Base-by-base conservation (phyloP, 1,140 invertebrate species). In the Zelostemma sp. region DNA sequence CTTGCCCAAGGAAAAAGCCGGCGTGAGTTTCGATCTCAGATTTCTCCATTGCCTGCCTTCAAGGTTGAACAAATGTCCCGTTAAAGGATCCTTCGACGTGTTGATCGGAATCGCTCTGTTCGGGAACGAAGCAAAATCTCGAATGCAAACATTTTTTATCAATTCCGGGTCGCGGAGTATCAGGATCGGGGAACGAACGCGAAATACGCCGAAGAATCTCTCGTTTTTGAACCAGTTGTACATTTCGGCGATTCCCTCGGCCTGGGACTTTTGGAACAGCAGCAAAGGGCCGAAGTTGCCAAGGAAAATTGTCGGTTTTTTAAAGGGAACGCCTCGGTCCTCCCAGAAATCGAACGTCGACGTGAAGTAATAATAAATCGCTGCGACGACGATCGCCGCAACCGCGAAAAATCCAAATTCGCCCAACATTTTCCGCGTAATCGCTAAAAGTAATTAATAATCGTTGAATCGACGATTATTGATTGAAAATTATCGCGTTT, bases 1-100 rank as follows among this genome's bases (percentile, higher is more conserved):
- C 47, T 87, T 88, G 1, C 83, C 83, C 5, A 84, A 84, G 1
- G 88, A 87, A 48, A 90, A 89, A 8, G 87, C 77, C 17, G 87
- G 85, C 0, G 87, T 84, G 35, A 90, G 76, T 38, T 85, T 85
- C 5, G 81, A 79, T 5, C 89, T 76, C 6, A 88, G 78, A 19
- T 79, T 75, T 38, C 84, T 86, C 89, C 89, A 90, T n/a, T 62
- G 70, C 21, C 62, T 70, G 0, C 84, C 86, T 54, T 86, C 80
- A 4, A 87, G 67, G 58, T 84, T 82, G 68, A 86, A 86, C 0
- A 86, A 67, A 50, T 85, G 77, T 1, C 68, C 73, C 4, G 72
- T 72, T 0, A 86, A 43, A 0, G 82, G 76, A 31, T 85, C 82
- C 43, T 77, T 14, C 0, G 56, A 47, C 28, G 61, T 74, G 48